Conservation (phyloP, 2,797 vertebrate species). For the Gadopsis marmoratus region DNA sequence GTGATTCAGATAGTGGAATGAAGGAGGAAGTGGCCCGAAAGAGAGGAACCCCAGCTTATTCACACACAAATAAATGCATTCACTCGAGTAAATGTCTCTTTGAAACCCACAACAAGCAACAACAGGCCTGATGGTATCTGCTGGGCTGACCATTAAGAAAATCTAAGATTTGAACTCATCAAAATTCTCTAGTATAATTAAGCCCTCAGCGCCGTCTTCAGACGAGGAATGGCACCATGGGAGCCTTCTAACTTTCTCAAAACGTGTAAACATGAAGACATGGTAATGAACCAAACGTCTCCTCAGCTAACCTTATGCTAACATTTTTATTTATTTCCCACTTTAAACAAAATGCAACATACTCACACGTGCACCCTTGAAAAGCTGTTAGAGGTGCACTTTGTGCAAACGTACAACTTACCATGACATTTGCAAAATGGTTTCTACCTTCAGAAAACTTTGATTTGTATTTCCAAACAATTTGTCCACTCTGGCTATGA, state of each 20-base stretch:
- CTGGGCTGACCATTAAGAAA: conserved; percentile 32
- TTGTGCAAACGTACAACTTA: conserved; percentile 25
- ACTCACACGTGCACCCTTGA: conserved; percentile 6
- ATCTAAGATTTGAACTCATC: conserved; percentile 48
- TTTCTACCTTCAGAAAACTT: conserved; percentile 14
- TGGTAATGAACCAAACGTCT: conserved; percentile 2
- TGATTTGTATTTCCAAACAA: conserved; percentile 24
- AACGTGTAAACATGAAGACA: conserved; percentile 12
- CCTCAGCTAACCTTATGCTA: conserved; percentile 1
- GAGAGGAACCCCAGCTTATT: conserved; percentile 43
- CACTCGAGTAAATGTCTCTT: conserved; percentile 46
- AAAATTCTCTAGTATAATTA: conserved; percentile 52
- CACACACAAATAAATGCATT: conserved; percentile 43
- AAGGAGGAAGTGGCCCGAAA: conserved; percentile 45
- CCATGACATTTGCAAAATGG: conserved; percentile 17
- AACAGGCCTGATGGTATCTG: conserved; percentile 35
- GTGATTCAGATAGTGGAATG: conserved; percentile 56
- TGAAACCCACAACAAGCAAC: conserved; percentile 44
- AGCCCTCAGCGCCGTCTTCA: conserved; percentile 42
- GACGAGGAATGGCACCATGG: conserved; percentile 19
- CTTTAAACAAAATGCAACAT: conserved; percentile 15
- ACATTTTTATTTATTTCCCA: not conserved
- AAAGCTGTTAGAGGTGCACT: conserved; percentile 13
- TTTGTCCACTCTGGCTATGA: conserved; percentile 16
- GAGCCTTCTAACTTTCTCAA: conserved; percentile 7